phyloP scores from a whole-genome alignment of 2,797 vertebrate genomes.

The Artibeus jamaicensis region DNA sequence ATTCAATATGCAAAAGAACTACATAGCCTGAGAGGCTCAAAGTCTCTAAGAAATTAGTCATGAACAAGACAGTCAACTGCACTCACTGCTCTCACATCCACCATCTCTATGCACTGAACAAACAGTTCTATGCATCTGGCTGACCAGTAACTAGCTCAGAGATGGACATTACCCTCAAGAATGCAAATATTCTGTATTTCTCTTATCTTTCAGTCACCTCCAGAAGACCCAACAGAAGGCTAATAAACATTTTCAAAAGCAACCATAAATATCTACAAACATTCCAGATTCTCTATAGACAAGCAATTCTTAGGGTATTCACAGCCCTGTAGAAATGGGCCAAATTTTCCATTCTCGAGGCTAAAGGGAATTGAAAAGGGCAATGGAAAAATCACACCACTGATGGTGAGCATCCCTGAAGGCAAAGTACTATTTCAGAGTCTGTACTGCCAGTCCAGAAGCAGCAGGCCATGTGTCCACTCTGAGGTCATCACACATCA shows the following conservation, averaged over 20 bases:
- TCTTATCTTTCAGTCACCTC: neutral
- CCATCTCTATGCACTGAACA: neutral
- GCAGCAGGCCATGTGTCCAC: slow-evolving; percentile 56
- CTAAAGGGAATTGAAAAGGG: slow-evolving; percentile 72
- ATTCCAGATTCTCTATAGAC: neutral
- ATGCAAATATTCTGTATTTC: neutral
- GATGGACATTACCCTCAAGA: neutral
- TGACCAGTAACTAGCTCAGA: neutral
- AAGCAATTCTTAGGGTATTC: slow-evolving; percentile 31
- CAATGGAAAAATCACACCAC: slow-evolving; percentile 62
- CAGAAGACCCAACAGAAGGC: slow-evolving; percentile 7
- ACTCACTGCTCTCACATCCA: neutral
- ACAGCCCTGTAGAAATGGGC: slow-evolving; percentile 62
- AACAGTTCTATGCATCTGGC: neutral
- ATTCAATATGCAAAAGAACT: neutral
- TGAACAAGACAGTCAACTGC: neutral
- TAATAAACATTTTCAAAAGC: slow-evolving; percentile 44
- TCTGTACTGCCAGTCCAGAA: slow-evolving; percentile 34
- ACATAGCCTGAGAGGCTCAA: neutral
- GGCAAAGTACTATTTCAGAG: slow-evolving; percentile 59
- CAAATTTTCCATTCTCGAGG: slow-evolving; percentile 53
- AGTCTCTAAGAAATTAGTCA: neutral
- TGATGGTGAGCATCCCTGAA: slow-evolving; percentile 65
- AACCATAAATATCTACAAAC: slow-evolving; percentile 33
- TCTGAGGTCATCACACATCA: slow-evolving; percentile 47